phyloP scores from a whole-genome alignment of 2,113 vertebrate species.

The Butorides virescens region DNA sequence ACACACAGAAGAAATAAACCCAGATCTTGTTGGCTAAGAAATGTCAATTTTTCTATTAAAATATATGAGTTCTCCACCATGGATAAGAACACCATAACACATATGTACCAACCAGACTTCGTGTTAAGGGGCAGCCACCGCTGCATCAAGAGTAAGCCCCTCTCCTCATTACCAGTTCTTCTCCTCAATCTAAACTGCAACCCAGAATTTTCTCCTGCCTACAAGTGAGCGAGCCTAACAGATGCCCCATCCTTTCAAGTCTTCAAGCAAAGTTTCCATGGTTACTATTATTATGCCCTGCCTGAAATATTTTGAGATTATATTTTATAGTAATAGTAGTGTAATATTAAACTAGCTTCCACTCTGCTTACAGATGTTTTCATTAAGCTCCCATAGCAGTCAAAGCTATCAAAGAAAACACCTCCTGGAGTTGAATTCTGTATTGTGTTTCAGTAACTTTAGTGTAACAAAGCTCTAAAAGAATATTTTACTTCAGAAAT shows the following conservation, averaged over 20 bases:
- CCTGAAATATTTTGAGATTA: neutral
- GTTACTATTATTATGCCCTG: neutral
- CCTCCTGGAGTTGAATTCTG: neutral
- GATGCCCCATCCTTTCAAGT: neutral
- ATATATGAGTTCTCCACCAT: neutral
- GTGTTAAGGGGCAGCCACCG: neutral
- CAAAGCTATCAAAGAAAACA: slow-evolving; percentile 6
- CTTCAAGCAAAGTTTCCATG: neutral
- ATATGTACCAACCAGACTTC: neutral
- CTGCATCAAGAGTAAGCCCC: neutral
- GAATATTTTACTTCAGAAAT: neutral
- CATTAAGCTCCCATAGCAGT: neutral
- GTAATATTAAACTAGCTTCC: neutral
- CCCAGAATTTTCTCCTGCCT: neutral
- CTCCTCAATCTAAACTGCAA: neutral
- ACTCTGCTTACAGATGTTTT: neutral
- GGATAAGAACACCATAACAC: neutral
- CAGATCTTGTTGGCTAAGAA: neutral
- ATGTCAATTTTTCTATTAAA: neutral
- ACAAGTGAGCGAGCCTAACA: neutral
- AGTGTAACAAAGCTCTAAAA: neutral
- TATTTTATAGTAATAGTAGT: neutral
- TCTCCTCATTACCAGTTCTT: neutral
- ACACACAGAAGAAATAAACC: neutral
- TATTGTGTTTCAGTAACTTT: neutral